Conservation (phyloP, 2,113 vertebrate genomes). For the Carettochelys insculpta region DNA sequence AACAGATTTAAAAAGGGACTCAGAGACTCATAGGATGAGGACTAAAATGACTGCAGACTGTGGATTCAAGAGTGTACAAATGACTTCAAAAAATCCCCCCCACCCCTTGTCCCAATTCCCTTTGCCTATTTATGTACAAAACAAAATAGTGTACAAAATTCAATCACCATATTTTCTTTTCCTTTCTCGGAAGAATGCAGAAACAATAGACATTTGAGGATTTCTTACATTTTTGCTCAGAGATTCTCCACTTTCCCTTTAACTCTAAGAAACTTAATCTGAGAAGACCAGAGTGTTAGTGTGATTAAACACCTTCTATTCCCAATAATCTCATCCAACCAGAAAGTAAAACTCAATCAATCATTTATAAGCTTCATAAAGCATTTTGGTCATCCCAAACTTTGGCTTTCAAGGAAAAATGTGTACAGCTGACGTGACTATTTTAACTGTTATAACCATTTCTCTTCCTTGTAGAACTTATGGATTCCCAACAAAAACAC, state of each 20-base stretch:
- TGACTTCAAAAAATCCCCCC: not conserved
- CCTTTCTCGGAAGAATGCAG: not conserved
- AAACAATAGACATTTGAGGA: not conserved
- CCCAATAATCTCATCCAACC: not conserved
- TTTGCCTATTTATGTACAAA: not conserved
- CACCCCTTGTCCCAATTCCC: not conserved
- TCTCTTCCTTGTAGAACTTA: constrained; percentile 39
- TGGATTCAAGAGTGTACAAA: not conserved
- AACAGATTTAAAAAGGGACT: not conserved
- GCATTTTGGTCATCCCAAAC: constrained; percentile 31
- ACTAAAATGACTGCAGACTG: not conserved
- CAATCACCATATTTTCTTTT: not conserved
- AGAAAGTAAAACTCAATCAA: constrained; percentile 4
- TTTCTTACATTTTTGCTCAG: not conserved
- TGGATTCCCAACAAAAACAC: constrained; percentile 42
- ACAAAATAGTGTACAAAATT: not conserved
- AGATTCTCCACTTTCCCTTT: not conserved
- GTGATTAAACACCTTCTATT: not conserved
- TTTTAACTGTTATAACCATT: constrained; percentile 42
- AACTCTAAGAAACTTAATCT: not conserved
- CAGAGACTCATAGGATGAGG: not conserved
- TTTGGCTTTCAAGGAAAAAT: constrained; percentile 45
- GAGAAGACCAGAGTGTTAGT: not conserved
- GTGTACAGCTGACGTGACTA: constrained; percentile 26
- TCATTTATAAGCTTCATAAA: not conserved